Evolutionary conservation across 30 jellyfish, hydroid and myxozoan species (phyloP), one percentile per base, ranked within the genome.

Genomic region (Turritopsis dohrnii): DNA sequence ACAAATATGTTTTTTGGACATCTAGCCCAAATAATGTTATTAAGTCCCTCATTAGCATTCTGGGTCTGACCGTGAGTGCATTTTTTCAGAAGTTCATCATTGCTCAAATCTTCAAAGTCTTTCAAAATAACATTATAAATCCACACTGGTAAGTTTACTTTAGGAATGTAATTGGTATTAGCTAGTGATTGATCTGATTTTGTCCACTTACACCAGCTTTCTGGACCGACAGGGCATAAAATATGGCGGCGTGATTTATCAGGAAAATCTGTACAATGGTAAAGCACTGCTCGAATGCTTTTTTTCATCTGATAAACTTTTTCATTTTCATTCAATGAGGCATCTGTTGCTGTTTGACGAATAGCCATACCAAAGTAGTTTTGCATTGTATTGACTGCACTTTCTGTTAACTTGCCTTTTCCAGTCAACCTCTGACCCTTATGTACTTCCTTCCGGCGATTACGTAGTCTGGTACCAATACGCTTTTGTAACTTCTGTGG

Each of bases 101-200:
- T 30, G 1, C 83, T 16, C 65, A 75, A 75, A 23, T 75, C 79
- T 21, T 75, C 83, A 75, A 75, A 75, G 83, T 60, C 83, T 75
- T 75, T 75, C 83, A 1, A 23, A 25, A 75, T 30, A 75, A 0
- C 29, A 25, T 75, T 65, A 75, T 75, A 0, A 23, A 75, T 75
- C 83, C 83, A 75, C n/a, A 25, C 83, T 25, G 83, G 83, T 65
- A 75, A 75, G 83, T 75, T 75, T 75, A 75, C 52, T 75, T 75
- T 75, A 4, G 83, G 83, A 23, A 25, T 25, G 54, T 23, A 16
- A 65, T 26, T 23, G 21, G 26, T 53, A 30, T 75, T 65, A 25
- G 65, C 83, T n/a, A n/a, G n/a, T n/a, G n/a, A n/a, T n/a, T n/a
- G n/a, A n/a, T n/a, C n/a, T 25, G 66, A 25, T 30, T 75, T 1